Base-by-base conservation (phyloP, 2,888 invertebrate species). In the Conus canariensis region DNA sequence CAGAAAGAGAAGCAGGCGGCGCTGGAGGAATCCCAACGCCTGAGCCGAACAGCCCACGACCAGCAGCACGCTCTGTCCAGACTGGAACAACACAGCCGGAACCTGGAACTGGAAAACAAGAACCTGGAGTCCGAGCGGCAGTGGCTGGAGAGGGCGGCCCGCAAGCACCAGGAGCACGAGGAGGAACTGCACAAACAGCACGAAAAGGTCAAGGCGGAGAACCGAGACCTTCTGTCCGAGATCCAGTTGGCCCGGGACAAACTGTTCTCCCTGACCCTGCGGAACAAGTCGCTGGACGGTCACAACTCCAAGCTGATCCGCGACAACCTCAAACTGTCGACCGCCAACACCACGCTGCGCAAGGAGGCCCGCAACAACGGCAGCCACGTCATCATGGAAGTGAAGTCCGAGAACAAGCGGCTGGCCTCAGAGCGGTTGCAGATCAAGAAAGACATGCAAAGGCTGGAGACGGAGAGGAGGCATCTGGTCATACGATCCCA, bases 251-350 rank as follows among this genome's bases (percentile, higher is more conserved):
- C 60, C 19, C 77, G 60, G 8, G 67, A 88, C 85, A 88, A n/a
- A 25, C 30, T 88, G 12, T 22, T 45, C 67, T 88, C 77, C 16
- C 74, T 88, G 14, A 60, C 59, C 19, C 58, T 87, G 25, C 85
- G 90, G 16, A 90, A 88, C 87, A 89, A 86, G 67, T 80, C 82
- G 16, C 85, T 90, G 25, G 90, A 90, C 58, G 83, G 80, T n/a
- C 82, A 87, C 67, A 91, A 91, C 86, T 82, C 82, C n/a, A 91
- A 90, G 59, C 90, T 91, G 77, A 88, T 87, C 30, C 56, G 90
- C 14, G 91, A 91, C 64, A 90, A 87, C 88, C 88, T 88, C 64
- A 90, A 90, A 80, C 74, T 91, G 30, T 70, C 87, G 9, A 58
- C 85, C 30, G 80, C 90, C 70, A 89, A 89, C 89, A 70, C 59